Evolutionary conservation across 2,797 vertebrate species (phyloP), one percentile per base, ranked within the genome.

Genomic region (Alosa sapidissima): DNA sequence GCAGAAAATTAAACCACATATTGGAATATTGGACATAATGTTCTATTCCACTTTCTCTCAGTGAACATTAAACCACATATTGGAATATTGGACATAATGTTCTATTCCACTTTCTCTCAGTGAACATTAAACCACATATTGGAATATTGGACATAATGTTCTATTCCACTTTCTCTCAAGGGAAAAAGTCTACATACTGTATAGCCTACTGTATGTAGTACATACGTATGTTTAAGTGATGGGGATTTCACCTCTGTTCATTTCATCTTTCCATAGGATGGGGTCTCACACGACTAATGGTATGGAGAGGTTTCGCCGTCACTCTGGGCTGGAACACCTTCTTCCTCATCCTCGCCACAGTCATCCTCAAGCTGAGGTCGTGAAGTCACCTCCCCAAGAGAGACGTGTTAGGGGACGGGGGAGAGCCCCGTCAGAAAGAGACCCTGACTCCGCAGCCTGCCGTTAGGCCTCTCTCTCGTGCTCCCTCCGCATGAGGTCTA

Each of bases 301-400:
- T 96, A 86, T 96, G 95, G 96, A 91, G 95, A 83, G 95, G 95
- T 65, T 96, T 96, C 3, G 93, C 91, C 0, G 93, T 95, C 87
- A 95, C 95, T 21, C 87, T 96, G 41, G 95, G 94, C 78, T 96
- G 96, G 95, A 96, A 95, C 92, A 94, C 93, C 0, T 96, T 96
- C 91, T 96, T 96, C 91, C 89, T 96, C 84, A 88, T 96, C 89
- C 87, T 96, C 87, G 95, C 95, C n/a, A 96, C 94, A 0, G 86
- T 96, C 91, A 96, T 96, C 92, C 84, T 96, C 33, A 96, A 96
- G 90, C 89, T 96, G 84, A 93, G 95, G 89, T 93, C 91, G 8
- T 96, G 92, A 95, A 14, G 0, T 47, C 65, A 51, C 49, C 49
- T 0, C 28, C n/a, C 33, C 33, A 0, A 81, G 78, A 62, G 72